A percentile compares a stretch with the other conserved stretches of the same genome.
phyloP scores from a whole-genome alignment of 37 sponge, comb jelly and placozoan genomes.

The Amphimedon queenslandica region DNA sequence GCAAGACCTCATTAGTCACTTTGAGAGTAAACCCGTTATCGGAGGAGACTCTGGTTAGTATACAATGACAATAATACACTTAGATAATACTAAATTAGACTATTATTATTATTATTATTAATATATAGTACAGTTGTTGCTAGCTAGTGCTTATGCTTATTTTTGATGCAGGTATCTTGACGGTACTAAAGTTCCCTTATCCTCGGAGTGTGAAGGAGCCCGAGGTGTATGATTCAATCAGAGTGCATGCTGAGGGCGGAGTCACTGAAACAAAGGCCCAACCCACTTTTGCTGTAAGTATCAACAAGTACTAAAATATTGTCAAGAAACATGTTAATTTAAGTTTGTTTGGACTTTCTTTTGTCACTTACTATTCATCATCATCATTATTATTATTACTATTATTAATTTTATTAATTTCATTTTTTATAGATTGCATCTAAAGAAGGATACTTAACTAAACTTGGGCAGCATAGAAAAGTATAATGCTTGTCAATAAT shows the following conservation, averaged over 20 bases:
- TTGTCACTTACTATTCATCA: too few species aligned
- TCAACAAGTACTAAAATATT: too few species aligned
- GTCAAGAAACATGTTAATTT: too few species aligned
- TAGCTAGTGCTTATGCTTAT: not conserved
- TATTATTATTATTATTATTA: not conserved
- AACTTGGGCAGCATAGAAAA: slow-evolving; percentile 58
- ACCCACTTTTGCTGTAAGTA: slow-evolving; percentile 47
- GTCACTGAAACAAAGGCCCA: not conserved
- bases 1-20: slow-evolving; percentile 68
- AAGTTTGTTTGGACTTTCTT: too few species aligned
- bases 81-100: not conserved
- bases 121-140: too few species aligned
- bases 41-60: slow-evolving; percentile 70
- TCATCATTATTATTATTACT: too few species aligned
- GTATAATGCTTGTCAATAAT: slow-evolving; percentile 5
- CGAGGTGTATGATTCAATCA: slow-evolving; percentile 37
- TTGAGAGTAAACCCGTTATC: slow-evolving; percentile 80
- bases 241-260: slow-evolving; percentile 65
- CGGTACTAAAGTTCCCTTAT: slow-evolving; percentile 65
- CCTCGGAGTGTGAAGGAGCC: slow-evolving; percentile 63
- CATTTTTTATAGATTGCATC: slow-evolving; percentile 46
- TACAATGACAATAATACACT: not conserved
- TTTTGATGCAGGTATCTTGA: slow-evolving; percentile 31
- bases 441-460: slow-evolving; percentile 75
- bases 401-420: not conserved